Evolutionary conservation across 2,888 invertebrate species (phyloP).

Genomic region (Eilema depressum): DNA sequence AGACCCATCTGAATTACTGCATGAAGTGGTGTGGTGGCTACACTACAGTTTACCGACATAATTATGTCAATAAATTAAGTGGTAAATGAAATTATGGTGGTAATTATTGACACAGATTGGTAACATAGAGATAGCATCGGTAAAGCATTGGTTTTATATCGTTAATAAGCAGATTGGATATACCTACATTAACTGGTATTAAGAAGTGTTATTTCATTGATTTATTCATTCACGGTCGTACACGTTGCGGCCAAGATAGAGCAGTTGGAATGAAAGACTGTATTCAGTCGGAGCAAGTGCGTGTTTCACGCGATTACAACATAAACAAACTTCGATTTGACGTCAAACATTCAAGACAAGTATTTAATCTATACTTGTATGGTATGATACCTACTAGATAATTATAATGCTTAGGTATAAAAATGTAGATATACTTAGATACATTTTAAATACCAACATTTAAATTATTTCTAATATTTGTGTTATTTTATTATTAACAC

Average conservation of each 20-base stretch:
- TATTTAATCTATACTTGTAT: constrained; percentile 5
- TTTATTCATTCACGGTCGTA: constrained; percentile 1
- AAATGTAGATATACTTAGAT: neutral
- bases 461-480: too few relatives aligned
- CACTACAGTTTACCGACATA: too few relatives aligned
- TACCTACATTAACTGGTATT: neutral
- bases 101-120: too few relatives aligned
- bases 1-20: too few relatives aligned
- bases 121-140: too few relatives aligned
- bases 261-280: constrained; percentile 48
- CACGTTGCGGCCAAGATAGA: constrained; percentile 45
- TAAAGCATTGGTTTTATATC: neutral
- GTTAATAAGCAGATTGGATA: neutral
- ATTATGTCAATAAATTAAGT: too few relatives aligned
- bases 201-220: neutral
- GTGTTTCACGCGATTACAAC: constrained; percentile 66
- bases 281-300: constrained; percentile 48
- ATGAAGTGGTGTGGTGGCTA: too few relatives aligned
- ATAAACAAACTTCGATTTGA: constrained; percentile 64
- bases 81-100: too few relatives aligned
- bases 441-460: too few relatives aligned
- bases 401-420: neutral
- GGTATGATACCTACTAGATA: too few relatives aligned
- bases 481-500: too few relatives aligned
- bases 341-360: constrained; percentile 48